Conservation (phyloP, 35 echinoderm and acorn worm species). For the Lytechinus variegatus region DNA sequence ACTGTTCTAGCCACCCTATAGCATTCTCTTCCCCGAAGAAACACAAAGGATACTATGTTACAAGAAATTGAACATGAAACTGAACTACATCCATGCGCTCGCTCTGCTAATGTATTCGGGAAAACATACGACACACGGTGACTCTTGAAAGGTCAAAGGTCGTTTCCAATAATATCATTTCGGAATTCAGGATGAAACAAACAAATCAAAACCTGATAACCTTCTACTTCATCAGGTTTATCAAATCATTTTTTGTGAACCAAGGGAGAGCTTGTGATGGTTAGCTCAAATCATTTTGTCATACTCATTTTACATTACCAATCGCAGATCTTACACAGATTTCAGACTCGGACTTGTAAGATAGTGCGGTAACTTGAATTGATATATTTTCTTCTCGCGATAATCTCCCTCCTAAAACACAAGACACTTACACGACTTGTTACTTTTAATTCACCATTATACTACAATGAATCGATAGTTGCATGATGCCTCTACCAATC, state of each 20-base stretch:
- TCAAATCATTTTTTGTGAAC: neutral
- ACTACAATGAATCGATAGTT: neutral
- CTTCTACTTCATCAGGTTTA: neutral
- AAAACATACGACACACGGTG: neutral
- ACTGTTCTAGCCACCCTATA: too few relatives aligned
- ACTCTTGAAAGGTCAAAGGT: neutral
- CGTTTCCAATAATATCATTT: neutral
- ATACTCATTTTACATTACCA: neutral
- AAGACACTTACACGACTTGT: neutral
- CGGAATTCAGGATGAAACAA: neutral
- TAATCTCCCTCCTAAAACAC: neutral
- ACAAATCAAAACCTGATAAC: neutral
- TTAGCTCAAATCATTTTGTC: neutral
- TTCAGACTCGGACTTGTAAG: neutral
- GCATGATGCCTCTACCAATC: neutral
- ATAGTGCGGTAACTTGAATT: neutral
- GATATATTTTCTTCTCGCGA: neutral
- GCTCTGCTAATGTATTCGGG: too few relatives aligned
- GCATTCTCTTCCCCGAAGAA: too few relatives aligned
- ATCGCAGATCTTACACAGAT: neutral
- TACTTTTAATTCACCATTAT: neutral
- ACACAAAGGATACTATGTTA: too few relatives aligned
- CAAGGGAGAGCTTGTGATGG: neutral
- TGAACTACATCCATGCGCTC: too few relatives aligned
- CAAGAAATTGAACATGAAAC: too few relatives aligned